These are phyloP conservation scores for Vulpes ferrilata DNA, from an alignment of 2,113 vertebrate genomes.

Conservation along the genomic window DNA sequence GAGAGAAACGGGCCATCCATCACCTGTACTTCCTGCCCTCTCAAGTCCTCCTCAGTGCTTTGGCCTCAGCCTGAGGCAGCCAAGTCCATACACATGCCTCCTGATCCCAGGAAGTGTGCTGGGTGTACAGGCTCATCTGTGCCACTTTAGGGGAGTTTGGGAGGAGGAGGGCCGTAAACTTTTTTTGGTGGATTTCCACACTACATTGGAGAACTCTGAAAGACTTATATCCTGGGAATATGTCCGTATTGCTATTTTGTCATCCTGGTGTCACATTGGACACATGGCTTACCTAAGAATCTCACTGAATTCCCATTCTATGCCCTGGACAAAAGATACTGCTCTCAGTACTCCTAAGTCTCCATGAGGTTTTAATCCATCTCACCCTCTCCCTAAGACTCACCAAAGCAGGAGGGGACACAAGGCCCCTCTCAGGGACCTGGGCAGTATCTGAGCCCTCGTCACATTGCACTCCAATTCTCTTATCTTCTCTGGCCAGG, in stretches of 20 bases:
- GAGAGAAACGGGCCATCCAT: background rate
- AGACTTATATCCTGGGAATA: background rate
- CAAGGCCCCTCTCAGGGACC: background rate
- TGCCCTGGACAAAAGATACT: background rate
- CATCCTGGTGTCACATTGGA: background rate
- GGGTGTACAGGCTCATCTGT: background rate
- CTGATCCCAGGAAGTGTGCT: rapidly evolving
- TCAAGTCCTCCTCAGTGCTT: background rate
- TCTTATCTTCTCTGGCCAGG: background rate
- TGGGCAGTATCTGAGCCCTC: background rate
- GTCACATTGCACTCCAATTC: background rate
- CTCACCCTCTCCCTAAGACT: background rate
- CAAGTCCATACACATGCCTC: background rate
- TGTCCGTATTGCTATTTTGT: background rate
- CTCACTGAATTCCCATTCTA: background rate
- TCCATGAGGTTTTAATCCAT: background rate
- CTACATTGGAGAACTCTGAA: background rate
- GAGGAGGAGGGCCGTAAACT: background rate
- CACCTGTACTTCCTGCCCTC: background rate
- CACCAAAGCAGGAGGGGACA: background rate
- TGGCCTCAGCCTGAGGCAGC: background rate
- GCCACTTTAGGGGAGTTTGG: background rate
- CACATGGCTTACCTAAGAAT: background rate
- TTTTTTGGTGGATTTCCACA: background rate
- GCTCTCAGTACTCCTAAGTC: background rate